Evolutionary conservation across 2,797 vertebrate species (phyloP).

Genomic region (Sebastes elongatus): DNA sequence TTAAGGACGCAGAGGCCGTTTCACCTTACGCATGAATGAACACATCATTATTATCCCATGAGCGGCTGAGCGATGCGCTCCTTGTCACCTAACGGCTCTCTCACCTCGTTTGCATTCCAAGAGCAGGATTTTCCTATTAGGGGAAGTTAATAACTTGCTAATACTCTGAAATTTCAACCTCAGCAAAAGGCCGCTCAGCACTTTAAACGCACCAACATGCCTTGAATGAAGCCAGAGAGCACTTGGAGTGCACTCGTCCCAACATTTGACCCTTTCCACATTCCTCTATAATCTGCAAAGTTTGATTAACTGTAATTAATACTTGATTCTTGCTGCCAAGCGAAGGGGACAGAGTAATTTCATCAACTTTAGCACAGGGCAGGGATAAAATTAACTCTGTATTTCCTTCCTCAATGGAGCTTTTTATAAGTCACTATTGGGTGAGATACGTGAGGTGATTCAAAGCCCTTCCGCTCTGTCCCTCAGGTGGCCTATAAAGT

Average conservation of each 20-base stretch:
- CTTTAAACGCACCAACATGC: constrained; percentile 57
- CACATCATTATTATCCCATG: constrained; percentile 65
- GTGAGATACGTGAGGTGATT: not conserved
- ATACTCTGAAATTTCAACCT: constrained; percentile 70
- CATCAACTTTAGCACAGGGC: constrained; percentile 42
- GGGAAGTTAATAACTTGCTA: constrained; percentile 79
- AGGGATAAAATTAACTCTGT: constrained; percentile 36
- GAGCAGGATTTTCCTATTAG: constrained; percentile 72
- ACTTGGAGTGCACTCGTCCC: constrained; percentile 28
- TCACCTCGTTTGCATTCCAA: constrained; percentile 73
- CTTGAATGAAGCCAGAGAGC: constrained; percentile 23
- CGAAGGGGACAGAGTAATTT: constrained; percentile 58
- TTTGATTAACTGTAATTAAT: constrained; percentile 76
- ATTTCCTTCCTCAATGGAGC: constrained; percentile 28
- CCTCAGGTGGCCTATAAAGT: constrained; percentile 34
- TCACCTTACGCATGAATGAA: constrained; percentile 50
- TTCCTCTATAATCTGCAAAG: constrained; percentile 59
- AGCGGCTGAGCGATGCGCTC: constrained; percentile 50
- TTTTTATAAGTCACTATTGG: constrained; percentile 15
- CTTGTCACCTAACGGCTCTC: constrained; percentile 58
- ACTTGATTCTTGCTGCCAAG: constrained; percentile 59
- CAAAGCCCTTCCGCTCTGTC: not conserved
- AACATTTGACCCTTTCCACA: constrained; percentile 42
- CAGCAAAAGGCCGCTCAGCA: constrained; percentile 68
- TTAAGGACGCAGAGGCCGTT: constrained; percentile 39